A percentile compares a stretch with the other conserved stretches of the same genome.
Conservation (phyloP, 2,113 vertebrate species). For the Cygnus atratus region DNA sequence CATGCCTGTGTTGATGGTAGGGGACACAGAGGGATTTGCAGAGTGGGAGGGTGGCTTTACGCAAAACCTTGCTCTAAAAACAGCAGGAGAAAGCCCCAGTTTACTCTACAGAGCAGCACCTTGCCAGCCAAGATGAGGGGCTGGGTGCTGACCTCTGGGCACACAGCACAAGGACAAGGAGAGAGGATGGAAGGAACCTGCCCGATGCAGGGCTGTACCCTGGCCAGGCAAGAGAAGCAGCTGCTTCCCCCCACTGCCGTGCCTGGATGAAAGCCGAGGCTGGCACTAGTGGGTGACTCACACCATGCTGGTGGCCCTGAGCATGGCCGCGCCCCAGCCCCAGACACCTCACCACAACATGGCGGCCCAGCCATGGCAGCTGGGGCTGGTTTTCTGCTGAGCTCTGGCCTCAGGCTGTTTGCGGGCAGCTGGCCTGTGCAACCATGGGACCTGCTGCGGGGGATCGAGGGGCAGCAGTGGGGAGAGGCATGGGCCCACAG, state of each 20-base stretch:
- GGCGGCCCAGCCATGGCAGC: neutral
- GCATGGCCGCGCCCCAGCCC: neutral
- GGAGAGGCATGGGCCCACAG: rapidly evolving
- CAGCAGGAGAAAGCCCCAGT: rapidly evolving
- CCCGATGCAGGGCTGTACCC: neutral
- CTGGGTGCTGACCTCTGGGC: neutral
- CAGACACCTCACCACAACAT: neutral
- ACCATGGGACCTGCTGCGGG: neutral
- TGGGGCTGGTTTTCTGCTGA: neutral
- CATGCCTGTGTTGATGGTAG: neutral
- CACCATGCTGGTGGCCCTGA: neutral
- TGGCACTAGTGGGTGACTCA: neutral
- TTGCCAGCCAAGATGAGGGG: neutral
- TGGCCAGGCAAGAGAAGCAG: neutral
- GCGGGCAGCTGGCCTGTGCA: neutral
- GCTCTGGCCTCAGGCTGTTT: neutral
- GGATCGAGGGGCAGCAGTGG: no score
- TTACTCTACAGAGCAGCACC: neutral
- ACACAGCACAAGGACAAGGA: neutral
- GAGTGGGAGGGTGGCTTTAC: neutral
- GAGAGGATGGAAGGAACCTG: rapidly evolving
- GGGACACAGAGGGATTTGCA: neutral
- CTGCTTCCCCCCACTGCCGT: rapidly evolving
- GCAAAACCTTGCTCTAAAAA: neutral
- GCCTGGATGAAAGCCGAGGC: neutral